Base-by-base conservation (phyloP, 1,140 invertebrate species). In the Polyergus mexicanus region DNA sequence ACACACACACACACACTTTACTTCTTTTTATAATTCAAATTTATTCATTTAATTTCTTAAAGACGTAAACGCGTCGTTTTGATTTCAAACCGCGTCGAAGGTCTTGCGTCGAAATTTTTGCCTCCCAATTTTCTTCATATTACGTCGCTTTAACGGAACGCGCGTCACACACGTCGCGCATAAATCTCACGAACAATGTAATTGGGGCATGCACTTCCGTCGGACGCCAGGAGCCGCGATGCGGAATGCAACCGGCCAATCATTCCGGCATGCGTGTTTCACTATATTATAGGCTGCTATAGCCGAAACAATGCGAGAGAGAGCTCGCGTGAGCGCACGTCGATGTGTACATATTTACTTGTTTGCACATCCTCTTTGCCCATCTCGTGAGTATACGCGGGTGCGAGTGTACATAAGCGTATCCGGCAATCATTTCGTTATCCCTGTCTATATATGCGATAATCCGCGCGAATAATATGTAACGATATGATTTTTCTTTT, bases 321-420 rank as follows among this genome's bases (percentile, higher is more conserved):
- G 2, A 68, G 63, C 32, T 78, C 62, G n/a, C 38, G 60, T 38
- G 32, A 47, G 44, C 41, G 41, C 66, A 41, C 41, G 41, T 78
- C 76, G 76, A 54, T 78, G 38, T 68, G 76, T 32, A 68, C 44
- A 78, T 78, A 78, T 78, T 78, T 78, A 78, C 44, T 54, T 78
- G 38, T 78, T 78, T 78, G 62, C 63, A 68, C 63, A 54, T 8
- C 44, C 62, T 68, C 62, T 68, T 68, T 68, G 32, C 32, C 16
- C 44, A 35, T 38, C 62, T 32, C 44, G 32, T 62, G 41, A 77
- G 65, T 13, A n/a, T 32, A 35, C 76, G 32, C 10, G 44, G 5
- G 60, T n/a, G 41, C 62, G 25, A 25, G 41, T 16, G 41, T 22
- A 28, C 41, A 35, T 54, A 65, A 65, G 25, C 41, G 5, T 25